phyloP scores from a whole-genome alignment of 2,888 invertebrate genomes.

The Drosophila peninsularis region DNA sequence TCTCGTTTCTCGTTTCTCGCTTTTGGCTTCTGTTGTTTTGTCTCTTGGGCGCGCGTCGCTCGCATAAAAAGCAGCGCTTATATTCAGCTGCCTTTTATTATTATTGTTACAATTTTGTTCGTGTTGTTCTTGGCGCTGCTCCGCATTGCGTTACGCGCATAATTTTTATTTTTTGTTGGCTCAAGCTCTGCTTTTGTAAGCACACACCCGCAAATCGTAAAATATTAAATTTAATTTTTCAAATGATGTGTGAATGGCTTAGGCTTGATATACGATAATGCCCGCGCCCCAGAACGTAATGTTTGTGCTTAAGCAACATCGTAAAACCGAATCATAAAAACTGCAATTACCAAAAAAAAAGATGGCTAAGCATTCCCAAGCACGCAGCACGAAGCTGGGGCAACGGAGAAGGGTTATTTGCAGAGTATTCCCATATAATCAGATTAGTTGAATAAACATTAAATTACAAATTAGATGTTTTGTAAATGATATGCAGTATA shows the following conservation, averaged over 20 bases:
- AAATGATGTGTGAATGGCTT: slow-evolving; percentile 82
- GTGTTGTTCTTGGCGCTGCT: slow-evolving; percentile 20
- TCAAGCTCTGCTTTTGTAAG: slow-evolving; percentile 42
- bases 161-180: slow-evolving; percentile 67
- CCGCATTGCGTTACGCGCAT: slow-evolving; percentile 75
- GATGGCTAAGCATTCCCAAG: slow-evolving; percentile 13
- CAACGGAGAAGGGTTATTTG: slow-evolving; percentile 14
- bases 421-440: neutral
- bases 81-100: slow-evolving; percentile 74
- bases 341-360: slow-evolving; percentile 45
- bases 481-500: neutral
- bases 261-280: slow-evolving; percentile 73
- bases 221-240: slow-evolving; percentile 81
- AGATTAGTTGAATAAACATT: slow-evolving; percentile 12
- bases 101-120: slow-evolving; percentile 75
- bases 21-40: slow-evolving; percentile 35
- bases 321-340: slow-evolving; percentile 50
- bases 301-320: slow-evolving; percentile 30
- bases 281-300: slow-evolving; percentile 47
- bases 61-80: slow-evolving; percentile 67
- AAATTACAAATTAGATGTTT: neutral
- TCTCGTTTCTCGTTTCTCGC: slow-evolving; percentile 35
- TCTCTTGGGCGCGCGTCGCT: slow-evolving; percentile 61
- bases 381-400: neutral
- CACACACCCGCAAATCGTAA: slow-evolving; percentile 70